Base-by-base conservation (phyloP, 2,888 invertebrate genomes). In the Panopea generosa region DNA sequence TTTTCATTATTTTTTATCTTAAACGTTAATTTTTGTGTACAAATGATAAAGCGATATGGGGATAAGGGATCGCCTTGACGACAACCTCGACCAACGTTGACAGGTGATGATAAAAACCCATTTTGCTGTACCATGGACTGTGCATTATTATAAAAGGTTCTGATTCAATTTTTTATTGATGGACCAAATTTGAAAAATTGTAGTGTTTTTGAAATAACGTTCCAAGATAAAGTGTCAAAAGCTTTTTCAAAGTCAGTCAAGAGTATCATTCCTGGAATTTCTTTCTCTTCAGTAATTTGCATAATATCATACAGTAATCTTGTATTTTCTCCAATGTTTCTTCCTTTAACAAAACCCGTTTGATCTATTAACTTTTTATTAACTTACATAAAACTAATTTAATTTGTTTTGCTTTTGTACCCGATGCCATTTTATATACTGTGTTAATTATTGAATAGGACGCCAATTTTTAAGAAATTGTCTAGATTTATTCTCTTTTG, bases 241-340 rank as follows among this genome's bases (percentile, higher is more conserved):
- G 70, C 68, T 40, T 73, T 74, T 53, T 70, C 78, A 57, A 74
- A 77, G 43, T 74, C 74, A 22, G 77, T 62, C 9, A 69, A 16
- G 11, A 69, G 20, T 9, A 82, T 16, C 7, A 74, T 26, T 4
- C 76, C 78, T 27, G 76, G 76, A 11, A 69, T 73, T 29, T 75
- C 40, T 6, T 68, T 53, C 16, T 71, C 62, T 52, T 83, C 77
- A 27, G 61, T 66, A 45, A 38, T 53, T 11, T 73, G 26, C 61
- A 76, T 59, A 24, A 83, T 73, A 65, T 81, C 81, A 62, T 78
- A 81, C 2, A 81, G 27, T 22, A 77, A 20, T 38, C 72, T 69
- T 27, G 66, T 74, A 45, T 83, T 78, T 63, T 81, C 79, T 14
- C 70, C 77, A 40, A 81, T 73, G 43, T 47, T 67, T 56, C 80